Evolutionary conservation across 37 sponge, comb jelly and placozoan species (phyloP).

Genomic region (Axinella damicornis): DNA sequence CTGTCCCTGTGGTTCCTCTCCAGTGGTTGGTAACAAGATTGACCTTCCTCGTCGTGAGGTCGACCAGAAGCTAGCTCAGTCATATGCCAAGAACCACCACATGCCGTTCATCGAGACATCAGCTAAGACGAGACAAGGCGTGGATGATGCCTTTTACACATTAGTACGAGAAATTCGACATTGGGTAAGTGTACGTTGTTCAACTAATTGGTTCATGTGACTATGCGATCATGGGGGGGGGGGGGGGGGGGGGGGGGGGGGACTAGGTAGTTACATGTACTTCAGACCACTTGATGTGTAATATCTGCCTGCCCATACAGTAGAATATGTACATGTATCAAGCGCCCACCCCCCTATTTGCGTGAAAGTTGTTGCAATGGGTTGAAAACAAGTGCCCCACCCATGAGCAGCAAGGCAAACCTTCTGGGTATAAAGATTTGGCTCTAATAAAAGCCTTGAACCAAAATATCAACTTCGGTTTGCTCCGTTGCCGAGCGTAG

Average conservation of each 20-base stretch:
- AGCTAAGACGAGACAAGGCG: slow-evolving; percentile 96
- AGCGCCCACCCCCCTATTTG: too few relatives aligned
- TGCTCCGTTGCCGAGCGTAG: too few relatives aligned
- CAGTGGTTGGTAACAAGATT: slow-evolving; percentile 97
- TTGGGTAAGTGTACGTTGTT: slow-evolving; percentile 72
- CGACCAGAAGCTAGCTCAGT: slow-evolving; percentile 70
- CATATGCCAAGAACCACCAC: slow-evolving; percentile 84
- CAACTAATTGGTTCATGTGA: not conserved
- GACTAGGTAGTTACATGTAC: not conserved
- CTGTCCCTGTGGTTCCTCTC: too few relatives aligned
- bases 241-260: too few relatives aligned
- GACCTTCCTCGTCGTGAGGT: slow-evolving; percentile 94
- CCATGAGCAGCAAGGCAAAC: too few relatives aligned
- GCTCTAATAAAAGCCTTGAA: too few relatives aligned
- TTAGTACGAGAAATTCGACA: slow-evolving; percentile 92
- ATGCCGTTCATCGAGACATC: slow-evolving; percentile 98
- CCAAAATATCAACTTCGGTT: too few relatives aligned
- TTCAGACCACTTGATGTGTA: not conserved
- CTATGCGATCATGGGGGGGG: not conserved
- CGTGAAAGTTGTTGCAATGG: too few relatives aligned
- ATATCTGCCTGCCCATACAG: too few relatives aligned
- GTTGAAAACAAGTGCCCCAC: too few relatives aligned
- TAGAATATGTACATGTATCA: too few relatives aligned
- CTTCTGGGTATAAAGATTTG: too few relatives aligned
- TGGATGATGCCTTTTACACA: slow-evolving; percentile 96